Base-by-base conservation (phyloP, 1,140 invertebrate species). In the Atta texana region DNA sequence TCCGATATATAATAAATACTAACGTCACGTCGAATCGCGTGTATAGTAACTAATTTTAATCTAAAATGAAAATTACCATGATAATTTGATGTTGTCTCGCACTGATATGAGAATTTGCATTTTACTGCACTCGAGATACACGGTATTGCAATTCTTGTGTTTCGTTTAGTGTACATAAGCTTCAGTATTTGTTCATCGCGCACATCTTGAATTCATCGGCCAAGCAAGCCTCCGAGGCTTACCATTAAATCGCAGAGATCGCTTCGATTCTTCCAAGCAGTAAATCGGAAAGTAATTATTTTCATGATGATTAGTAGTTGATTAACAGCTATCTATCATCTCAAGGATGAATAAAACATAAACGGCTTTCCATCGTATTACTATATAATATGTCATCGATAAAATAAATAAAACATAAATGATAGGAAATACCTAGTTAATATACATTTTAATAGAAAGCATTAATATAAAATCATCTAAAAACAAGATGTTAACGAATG, bases 1-100 rank as follows among this genome's bases (percentile, higher is more conserved):
- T 74, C 69, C 55, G 80, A 44, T 61, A 74, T 49, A 84, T 49
- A 68, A 57, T 82, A 82, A 82, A 51, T 53, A 61, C 69, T 55
- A 59, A 61, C 24, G 21, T 24, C 68, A 39, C 69, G 24, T 49
- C 28, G 24, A 74, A 61, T 84, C 80, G 80, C 80, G 80, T 84
- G 80, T 34, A 34, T 39, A 8, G 34, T 49, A 57, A 61, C 24
- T 74, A 69, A 84, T 75, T 28, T 44, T 14, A 75, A 75, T 75
- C 69, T 84, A 16, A 31, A 75, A 84, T 84, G 39, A 61, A 84
- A 74, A 84, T 34, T 61, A 39, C 69, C 63, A 21, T 55, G 21
- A 61, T 14, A 61, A 49, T 55, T 61, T 16, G 24, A 21, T 51
- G 53, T 82, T 74, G 68, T 74, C 55, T 82, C 66, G 31, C 55